These are phyloP conservation scores for Bos indicus DNA, from an alignment of 2,113 vertebrate species.

Conservation along the genomic window DNA sequence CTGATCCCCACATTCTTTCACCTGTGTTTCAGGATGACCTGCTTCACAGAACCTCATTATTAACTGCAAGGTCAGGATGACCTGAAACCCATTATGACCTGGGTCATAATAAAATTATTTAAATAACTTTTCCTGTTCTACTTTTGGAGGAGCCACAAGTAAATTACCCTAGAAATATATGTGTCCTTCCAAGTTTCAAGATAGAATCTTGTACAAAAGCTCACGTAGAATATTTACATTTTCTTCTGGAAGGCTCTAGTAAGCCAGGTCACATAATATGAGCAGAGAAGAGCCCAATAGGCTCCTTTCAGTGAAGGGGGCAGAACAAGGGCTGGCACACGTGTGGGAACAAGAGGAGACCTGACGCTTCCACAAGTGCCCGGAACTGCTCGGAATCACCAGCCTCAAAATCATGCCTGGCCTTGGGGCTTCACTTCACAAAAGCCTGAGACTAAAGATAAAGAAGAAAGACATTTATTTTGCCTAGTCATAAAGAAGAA, in stretches of 20 bases:
- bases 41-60: fast-evolving
- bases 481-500: background rate
- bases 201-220: background rate
- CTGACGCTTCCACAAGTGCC: too few species aligned
- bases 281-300: background rate
- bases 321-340: background rate
- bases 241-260: background rate
- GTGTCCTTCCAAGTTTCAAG: background rate
- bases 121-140: background rate
- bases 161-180: too few species aligned
- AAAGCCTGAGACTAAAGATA: background rate
- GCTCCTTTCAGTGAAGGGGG: background rate
- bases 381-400: too few species aligned
- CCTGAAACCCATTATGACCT: too few species aligned
- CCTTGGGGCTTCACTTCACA: fast-evolving
- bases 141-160: background rate
- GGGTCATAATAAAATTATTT: too few species aligned
- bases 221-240: background rate
- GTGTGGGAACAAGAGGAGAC: too few species aligned
- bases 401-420: too few species aligned
- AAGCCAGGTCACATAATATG: background rate
- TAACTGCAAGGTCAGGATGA: too few species aligned
- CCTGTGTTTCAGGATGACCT: fast-evolving
- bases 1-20: too few species aligned
- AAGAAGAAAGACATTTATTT: background rate